Evolutionary conservation across 2,888 invertebrate species (phyloP), one percentile per base, ranked within the genome.

Genomic region (Eustalomyia histrio): DNA sequence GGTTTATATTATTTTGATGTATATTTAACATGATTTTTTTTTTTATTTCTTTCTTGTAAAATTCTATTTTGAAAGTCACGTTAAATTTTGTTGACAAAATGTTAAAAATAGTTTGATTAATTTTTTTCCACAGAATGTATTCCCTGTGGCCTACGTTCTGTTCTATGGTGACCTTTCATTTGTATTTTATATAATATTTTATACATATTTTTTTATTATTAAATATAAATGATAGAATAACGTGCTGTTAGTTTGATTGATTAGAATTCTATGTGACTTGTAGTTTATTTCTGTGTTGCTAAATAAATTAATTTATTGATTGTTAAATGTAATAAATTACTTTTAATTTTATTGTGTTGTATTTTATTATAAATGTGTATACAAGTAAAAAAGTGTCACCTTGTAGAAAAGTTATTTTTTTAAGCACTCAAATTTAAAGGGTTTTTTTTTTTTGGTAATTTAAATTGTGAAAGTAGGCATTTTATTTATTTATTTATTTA

Each of bases 241-340:
- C 80, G 76, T 76, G 80, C 55, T 69, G 55, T 69, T 73, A 47
- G 47, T 60, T 76, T 80, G 80, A 73, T 80, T 76, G 69, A 80
- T 80, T 73, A 53, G 39, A 53, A 73, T 21, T 80, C 53, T 65
- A 68, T 80, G 80, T 76, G 80, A 76, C 73, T 75, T 10, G 39
- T 39, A 39, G 39, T 39, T 9, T 39, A 12, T 39, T 39, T 39
- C 39, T 39, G 14, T 39, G 2, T 39, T 12, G 39, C 39, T 12
- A 39, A 39, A 39, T 39, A 55, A 74, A 39, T 74, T 8, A 65
- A 74, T 60, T 58, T 75, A 68, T 63, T 69, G 68, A 76, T 68
- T 75, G 12, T 58, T 64, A 14, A 50, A 64, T 47, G 47, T 35
- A 75, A 75, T 60, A 67, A 65, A 65, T 75, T 35, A 53, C 24